Conservation (phyloP, 2,113 vertebrate genomes). For the Otus sunia region DNA sequence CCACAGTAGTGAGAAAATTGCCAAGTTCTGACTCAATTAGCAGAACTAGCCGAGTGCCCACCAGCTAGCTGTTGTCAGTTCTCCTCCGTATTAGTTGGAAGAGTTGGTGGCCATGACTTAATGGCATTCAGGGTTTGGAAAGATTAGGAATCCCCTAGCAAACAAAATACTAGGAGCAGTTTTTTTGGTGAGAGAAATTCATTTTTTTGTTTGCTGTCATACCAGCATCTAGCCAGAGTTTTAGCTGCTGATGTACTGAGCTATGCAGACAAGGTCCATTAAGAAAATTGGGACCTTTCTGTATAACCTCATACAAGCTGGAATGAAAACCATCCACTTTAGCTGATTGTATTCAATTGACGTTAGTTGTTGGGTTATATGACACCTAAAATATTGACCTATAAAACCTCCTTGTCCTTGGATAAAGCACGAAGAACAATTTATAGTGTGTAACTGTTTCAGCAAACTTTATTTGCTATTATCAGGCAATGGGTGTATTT, state of each 20-base stretch:
- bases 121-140: neutral
- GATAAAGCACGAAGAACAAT: neutral
- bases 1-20: neutral
- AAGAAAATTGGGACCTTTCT: neutral
- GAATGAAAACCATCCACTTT: neutral
- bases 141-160: neutral
- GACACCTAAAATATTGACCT: neutral
- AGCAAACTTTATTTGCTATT: neutral
- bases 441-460: neutral
- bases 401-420: neutral
- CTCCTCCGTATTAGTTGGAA: accelerated
- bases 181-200: neutral
- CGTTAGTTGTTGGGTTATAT: neutral
- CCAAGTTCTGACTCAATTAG: accelerated
- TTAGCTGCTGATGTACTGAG: neutral
- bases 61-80: neutral
- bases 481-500: neutral
- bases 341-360: neutral
- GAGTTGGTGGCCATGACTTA: too few species aligned
- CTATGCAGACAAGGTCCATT: neutral
- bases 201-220: neutral
- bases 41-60: neutral
- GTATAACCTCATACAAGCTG: neutral
- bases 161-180: too few species aligned
- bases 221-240: neutral